These are phyloP conservation scores for Pelochelys cantorii DNA, from an alignment of 2,797 vertebrate species.

Conservation along the genomic window DNA sequence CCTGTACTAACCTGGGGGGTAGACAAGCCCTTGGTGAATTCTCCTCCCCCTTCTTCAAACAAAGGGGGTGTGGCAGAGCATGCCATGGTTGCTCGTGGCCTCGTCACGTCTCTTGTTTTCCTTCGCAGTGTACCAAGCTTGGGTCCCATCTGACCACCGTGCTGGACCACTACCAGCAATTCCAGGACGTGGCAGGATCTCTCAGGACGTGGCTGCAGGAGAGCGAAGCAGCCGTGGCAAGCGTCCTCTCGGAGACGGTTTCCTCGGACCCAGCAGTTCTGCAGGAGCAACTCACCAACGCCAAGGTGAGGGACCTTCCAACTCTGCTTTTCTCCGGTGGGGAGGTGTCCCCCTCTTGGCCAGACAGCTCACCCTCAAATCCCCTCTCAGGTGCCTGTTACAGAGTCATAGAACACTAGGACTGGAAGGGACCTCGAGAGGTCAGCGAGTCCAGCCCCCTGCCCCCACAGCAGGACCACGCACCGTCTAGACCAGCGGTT, in stretches of 20 bases:
- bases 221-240: constrained; percentile 85
- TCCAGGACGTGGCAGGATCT: constrained; percentile 89
- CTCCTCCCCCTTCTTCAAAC: fast-evolving
- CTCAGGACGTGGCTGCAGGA: constrained; percentile 89
- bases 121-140: constrained; percentile 87
- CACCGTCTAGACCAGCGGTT: too few relatives aligned
- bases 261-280: constrained; percentile 87
- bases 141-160: constrained; percentile 88
- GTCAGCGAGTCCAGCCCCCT: too few relatives aligned
- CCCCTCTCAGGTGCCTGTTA: too few relatives aligned
- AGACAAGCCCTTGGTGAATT: neutral
- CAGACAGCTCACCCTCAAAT: neutral
- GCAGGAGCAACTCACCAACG: constrained; percentile 86
- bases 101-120: fast-evolving
- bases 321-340: too few relatives aligned
- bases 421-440: too few relatives aligned
- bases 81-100: fast-evolving
- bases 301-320: constrained; percentile 84
- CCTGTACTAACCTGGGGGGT: fast-evolving
- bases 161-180: constrained; percentile 92
- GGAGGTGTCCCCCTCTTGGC: too few relatives aligned
- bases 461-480: too few relatives aligned
- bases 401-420: too few relatives aligned
- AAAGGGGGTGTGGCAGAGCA: neutral
- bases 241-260: constrained; percentile 84